Base-by-base conservation (phyloP, 2,113 vertebrate genomes). In the Microtus ochrogaster region DNA sequence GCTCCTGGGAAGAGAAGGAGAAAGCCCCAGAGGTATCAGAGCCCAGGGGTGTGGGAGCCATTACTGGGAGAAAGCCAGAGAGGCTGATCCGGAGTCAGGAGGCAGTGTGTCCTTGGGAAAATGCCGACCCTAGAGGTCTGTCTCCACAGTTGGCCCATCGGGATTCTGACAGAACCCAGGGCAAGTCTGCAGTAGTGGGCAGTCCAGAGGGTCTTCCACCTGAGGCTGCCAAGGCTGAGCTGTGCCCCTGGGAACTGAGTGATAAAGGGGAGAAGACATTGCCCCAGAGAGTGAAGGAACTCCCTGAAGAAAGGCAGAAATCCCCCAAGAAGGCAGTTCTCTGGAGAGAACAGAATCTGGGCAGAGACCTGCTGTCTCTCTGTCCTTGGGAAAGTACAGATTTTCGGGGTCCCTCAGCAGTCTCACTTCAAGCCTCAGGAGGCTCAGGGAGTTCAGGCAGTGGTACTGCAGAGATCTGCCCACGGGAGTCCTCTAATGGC, bases 381-480 rank as follows among this genome's bases (percentile, higher is more conserved):
- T 96, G 97, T 76, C 95, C 94, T 1, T 98, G 97, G 97, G 98
- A 98, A 63, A 98, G 97, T 81, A 98, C 97, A 39, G 98, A 97
- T 70, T 97, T 97, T 55, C 95, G 95, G 52, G 96, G 97, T 2
- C 97, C 97, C 63, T 94, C 21, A 1, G 95, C 70, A 1, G 47
- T 94, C 86, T 68, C 96, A 6, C n/a, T 89, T 10, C 88, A 66
- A 72, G 90, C 4, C 70, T 66, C 63, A 7, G 85, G 65, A 63
- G 44, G 36, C n/a, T 84, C 30, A 0, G 79, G 58, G 81, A 66
- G 74, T n/a, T 0, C 1, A 0, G 66, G 82, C 1, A 85, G 84
- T 17, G 61, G 79, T 33, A 2, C n/a, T 30, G 72, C 28, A 0
- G 96, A 95, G 63, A 21, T 77, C 33, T 14, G 91, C 36, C 30